Base-by-base conservation (phyloP, 2,797 vertebrate species). In the Sebastes wilsoni region DNA sequence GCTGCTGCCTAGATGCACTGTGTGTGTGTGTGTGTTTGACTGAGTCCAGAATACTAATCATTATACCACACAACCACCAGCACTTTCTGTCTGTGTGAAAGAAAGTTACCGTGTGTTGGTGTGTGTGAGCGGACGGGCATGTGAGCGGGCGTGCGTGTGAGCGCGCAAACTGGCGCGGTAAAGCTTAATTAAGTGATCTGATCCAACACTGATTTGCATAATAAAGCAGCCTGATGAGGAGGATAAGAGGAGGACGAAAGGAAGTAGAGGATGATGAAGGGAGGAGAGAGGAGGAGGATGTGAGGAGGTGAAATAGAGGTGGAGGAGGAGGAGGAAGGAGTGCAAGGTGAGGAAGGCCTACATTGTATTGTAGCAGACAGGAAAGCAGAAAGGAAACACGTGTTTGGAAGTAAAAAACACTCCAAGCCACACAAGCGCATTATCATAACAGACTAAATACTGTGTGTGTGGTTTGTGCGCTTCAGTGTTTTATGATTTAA, bases 171-270 rank as follows among this genome's bases (percentile, higher is more conserved):
- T 81, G 86, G 88, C 84, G 75, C 77, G 69, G 79, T 75, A 81
- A 83, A 72, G 89, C 85, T 87, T 93, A 94, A 95, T 95, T 94
- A 94, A 92, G 92, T 83, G 85, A 89, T 95, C 88, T 81, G 88
- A 94, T 94, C 92, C 90, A 82, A 80, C 75, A 62, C 72, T 81
- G 66, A 95, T 95, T 94, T 93, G 84, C 90, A 94, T 94, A 90
- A 95, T 92, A 93, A 93, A 92, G 87, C 74, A 52, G 67, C 66
- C 82, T 87, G 83, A 89, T 90, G 88, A 91, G 85, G 49, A 85
- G 78, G 80, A 82, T 80, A 82, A 90, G 79, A 81, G 79, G 66
- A 83, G 81, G 76, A 72, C 32, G 74, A 85, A 82, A 73, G 79
- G 72, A 85, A 82, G 75, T 12, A 54, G 85, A 87, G 66, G 83